Conservation (phyloP, 2,797 vertebrate species). For the Hybognathus amarus region DNA sequence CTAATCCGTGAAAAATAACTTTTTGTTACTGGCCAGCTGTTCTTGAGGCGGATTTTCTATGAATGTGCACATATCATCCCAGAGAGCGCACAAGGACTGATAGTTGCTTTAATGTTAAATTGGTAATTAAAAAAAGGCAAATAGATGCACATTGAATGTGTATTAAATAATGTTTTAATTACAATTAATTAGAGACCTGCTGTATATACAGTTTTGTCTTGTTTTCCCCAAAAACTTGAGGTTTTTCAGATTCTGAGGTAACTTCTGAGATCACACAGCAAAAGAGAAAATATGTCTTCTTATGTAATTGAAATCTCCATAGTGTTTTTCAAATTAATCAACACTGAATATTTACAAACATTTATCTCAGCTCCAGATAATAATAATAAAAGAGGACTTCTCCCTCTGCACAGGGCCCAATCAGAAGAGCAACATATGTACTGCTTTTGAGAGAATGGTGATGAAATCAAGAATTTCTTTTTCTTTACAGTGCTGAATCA, state of each 20-base stretch:
- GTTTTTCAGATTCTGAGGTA: background rate
- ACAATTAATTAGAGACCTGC: background rate
- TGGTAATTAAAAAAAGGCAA: no score
- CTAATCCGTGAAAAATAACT: no score
- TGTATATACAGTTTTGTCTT: background rate
- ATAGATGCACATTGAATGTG: background rate
- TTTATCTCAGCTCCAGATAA: background rate
- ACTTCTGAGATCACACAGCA: background rate
- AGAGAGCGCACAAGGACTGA: no score
- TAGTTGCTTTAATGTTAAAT: no score
- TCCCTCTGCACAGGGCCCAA: background rate
- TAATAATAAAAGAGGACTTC: background rate
- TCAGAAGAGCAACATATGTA: background rate
- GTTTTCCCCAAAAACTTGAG: background rate
- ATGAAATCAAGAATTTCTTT: background rate
- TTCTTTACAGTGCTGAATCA: conserved; percentile 10
- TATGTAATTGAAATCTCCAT: background rate
- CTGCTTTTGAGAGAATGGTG: background rate
- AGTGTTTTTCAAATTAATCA: conserved; percentile 8
- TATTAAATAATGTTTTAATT: background rate
- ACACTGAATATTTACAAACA: background rate
- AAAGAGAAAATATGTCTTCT: background rate
- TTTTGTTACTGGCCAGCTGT: no score
- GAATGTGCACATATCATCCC: no score
- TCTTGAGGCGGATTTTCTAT: no score